phyloP scores from a whole-genome alignment of 2,888 invertebrate genomes.

The Ceramica pisi region DNA sequence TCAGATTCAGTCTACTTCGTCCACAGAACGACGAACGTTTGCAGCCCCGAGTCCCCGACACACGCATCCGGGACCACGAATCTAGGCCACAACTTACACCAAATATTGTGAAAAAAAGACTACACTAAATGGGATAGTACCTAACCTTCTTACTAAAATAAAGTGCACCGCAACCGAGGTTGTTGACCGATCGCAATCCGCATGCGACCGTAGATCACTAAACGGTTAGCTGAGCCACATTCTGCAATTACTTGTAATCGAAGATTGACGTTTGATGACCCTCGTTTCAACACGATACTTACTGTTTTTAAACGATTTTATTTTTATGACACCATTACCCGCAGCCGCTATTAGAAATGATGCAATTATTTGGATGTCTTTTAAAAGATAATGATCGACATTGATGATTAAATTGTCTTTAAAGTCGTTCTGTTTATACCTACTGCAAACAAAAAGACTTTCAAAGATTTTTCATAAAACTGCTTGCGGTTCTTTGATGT shows the following conservation, averaged over 20 bases:
- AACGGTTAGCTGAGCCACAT: constrained; percentile 17
- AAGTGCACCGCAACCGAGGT: constrained; percentile 11
- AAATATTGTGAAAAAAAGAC: constrained; percentile 52
- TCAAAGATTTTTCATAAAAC: neutral
- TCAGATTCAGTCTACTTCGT: constrained; percentile 70
- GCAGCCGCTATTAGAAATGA: constrained; percentile 35
- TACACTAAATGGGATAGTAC: constrained; percentile 6
- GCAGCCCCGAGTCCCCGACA: constrained; percentile 68
- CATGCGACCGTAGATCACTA: constrained; percentile 22
- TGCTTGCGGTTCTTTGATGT: neutral
- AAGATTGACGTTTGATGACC: constrained; percentile 19
- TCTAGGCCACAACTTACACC: constrained; percentile 70
- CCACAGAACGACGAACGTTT: constrained; percentile 67
- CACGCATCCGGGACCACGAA: constrained; percentile 74
- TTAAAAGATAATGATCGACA: constrained; percentile 10
- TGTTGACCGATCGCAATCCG: constrained; percentile 18
- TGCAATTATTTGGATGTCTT: constrained; percentile 37
- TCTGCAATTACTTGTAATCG: constrained; percentile 41
- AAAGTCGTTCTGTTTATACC: constrained; percentile 1
- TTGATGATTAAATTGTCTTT: constrained; percentile 7
- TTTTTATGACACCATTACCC: constrained; percentile 41
- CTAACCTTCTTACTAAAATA: constrained; percentile 13
- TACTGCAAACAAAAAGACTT: neutral
- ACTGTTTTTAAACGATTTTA: constrained; percentile 35
- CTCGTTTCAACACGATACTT: constrained; percentile 42